Evolutionary conservation across 2,113 vertebrate genomes (phyloP).

Genomic region (Pelmatolapia mariae): DNA sequence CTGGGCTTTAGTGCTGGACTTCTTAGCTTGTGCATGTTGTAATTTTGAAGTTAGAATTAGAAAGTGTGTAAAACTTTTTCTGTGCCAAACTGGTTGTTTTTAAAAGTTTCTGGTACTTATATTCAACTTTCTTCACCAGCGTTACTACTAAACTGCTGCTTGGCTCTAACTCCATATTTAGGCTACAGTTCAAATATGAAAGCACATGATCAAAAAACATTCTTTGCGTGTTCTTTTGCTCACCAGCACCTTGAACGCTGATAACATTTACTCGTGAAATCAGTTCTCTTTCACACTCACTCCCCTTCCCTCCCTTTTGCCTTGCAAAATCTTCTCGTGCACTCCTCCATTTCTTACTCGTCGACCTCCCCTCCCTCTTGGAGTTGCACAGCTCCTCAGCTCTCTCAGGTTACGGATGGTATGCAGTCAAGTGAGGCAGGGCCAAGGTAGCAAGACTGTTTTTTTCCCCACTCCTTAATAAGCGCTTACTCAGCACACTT

Average conservation of each 20-base stretch:
- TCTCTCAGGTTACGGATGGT: slow-evolving; percentile 59
- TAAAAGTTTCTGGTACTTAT: not conserved
- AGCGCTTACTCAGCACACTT: slow-evolving; percentile 17
- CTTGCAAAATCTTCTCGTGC: not conserved
- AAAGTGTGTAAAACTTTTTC: not conserved
- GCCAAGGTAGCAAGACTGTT: not conserved
- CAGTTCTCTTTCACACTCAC: not conserved
- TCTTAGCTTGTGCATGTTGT: not conserved
- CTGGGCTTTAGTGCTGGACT: not conserved
- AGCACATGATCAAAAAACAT: not conserved
- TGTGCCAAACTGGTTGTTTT: not conserved
- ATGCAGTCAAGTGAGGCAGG: slow-evolving; percentile 32
- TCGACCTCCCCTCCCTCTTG: not conserved
- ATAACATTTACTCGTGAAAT: not conserved
- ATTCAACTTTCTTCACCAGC: not conserved
- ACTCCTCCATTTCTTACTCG: not conserved
- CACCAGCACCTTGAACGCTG: not conserved
- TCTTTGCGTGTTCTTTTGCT: not conserved
- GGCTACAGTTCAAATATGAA: not conserved
- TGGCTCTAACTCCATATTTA: not conserved
- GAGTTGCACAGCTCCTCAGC: slow-evolving; percentile 10
- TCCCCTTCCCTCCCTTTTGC: not conserved
- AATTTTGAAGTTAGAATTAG: not conserved
- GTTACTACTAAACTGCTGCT: not conserved
- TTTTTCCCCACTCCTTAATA: not conserved